A percentile compares a stretch with the other conserved stretches of the same genome.
These are phyloP conservation scores for Sebastes diaconus DNA, from an alignment of 2,797 vertebrate genomes.

Conservation along the genomic window DNA sequence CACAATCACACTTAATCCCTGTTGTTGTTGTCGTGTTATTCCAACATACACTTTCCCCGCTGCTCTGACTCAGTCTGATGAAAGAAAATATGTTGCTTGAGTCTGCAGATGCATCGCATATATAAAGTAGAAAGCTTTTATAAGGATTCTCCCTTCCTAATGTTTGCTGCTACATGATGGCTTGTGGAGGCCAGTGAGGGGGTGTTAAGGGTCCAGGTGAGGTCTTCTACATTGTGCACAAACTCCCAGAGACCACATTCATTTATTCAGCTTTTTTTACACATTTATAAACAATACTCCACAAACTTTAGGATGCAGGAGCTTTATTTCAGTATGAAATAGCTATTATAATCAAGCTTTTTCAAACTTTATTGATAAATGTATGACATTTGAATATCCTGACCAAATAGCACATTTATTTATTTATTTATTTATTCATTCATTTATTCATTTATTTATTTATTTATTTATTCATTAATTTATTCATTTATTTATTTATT, in stretches of 20 bases:
- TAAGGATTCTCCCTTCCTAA: neutral
- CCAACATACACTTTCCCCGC: slow-evolving; percentile 21
- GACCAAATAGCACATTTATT: neutral
- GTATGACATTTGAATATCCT: neutral
- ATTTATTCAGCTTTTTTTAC: neutral
- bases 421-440: neutral
- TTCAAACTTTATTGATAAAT: neutral
- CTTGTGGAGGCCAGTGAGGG: neutral
- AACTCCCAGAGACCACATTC: neutral
- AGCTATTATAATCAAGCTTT: neutral
- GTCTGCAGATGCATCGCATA: neutral
- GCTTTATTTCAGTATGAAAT: neutral
- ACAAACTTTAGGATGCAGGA: neutral
- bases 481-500: neutral
- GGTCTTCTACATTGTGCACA: neutral
- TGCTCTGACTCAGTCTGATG: slow-evolving; percentile 7
- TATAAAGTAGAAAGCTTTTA: neutral
- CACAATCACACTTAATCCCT: slow-evolving; percentile 28
- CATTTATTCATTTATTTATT: neutral
- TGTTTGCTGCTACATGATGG: neutral
- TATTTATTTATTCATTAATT: neutral
- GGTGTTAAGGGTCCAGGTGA: neutral
- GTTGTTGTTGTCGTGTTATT: slow-evolving; percentile 4
- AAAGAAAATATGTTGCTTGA: neutral
- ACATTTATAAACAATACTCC: neutral